Evolutionary conservation across 2,797 vertebrate genomes (phyloP), one percentile per base, ranked within the genome.

Genomic region (Gephyroberyx darwinii): DNA sequence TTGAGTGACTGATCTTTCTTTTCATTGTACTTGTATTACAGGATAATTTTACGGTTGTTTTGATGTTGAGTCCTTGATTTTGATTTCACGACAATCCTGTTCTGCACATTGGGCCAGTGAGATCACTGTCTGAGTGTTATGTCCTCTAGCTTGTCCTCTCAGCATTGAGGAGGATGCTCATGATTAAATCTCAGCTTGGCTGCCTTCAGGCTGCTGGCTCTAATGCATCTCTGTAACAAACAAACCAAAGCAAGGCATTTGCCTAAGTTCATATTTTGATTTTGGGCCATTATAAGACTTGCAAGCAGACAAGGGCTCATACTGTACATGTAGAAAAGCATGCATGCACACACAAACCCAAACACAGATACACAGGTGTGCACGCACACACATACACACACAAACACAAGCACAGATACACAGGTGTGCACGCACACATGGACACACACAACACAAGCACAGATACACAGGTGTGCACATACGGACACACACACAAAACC

Each of bases 141-240:
- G 75, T 86, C 83, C 83, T 86, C 63, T 52, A 60, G 61, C 30
- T 20, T 74, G 82, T 83, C 77, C 82, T 85, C 72, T 35, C 55
- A 43, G 78, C 65, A 47, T 67, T 39, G 67, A 80, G 69, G 68
- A 83, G 71, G 73, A 86, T 71, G 66, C 70, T 83, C 33, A 35
- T 75, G 76, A 86, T 84, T 78, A 80, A 75, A 81, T 70, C 75
- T 84, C 72, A 73, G 67, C 72, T 71, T 67, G 56, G 74, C 60
- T 75, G 63, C 78, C 78, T 77, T 52, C 56, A 61, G 75, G 83
- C 69, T 51, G 56, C 69, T 72, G 6, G 60, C 65, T 78, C 65
- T 69, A 74, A 78, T 61, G 78, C 62, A 55, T 70, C 60, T 63
- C 65, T 56, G 67, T 63, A 80, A 48, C 63, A 81, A 78, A 84